Evolutionary conservation across 2,797 vertebrate genomes (phyloP), one percentile per base, ranked within the genome.

Genomic region (Babyrousa celebensis): DNA sequence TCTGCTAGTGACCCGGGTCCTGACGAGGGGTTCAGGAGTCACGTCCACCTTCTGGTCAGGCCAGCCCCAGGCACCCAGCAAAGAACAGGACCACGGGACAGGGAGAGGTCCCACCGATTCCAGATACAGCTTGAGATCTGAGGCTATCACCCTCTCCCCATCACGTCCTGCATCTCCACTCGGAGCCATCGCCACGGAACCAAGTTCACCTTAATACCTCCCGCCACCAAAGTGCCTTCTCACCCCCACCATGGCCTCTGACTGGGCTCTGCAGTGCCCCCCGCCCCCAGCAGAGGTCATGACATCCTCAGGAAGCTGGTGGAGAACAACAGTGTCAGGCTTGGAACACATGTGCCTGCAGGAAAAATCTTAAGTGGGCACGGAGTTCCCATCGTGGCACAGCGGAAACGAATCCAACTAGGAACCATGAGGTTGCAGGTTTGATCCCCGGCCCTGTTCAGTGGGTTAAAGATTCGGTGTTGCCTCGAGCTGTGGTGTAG

Each of bases 51-150:
- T 16, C 43, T 11, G 11, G 27, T 67, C 6, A n/a, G 52, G 11
- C 40, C 2, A n/a, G 60, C 56, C 15, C 15, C 0, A 8, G 9
- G 16, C 32, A 63, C 72, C 29, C 3, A 0, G 52, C 25, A 12
- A 23, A 82, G 80, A 80, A 21, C 4, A 29, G 18, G 1, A 5
- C 27, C 12, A 63, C 62, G 16, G 40, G 21, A 65, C 0, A 0
- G 65, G 62, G 63, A 86, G 32, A 75, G 56, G 36, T 18, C 74
- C 60, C 1, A 12, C 36, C 23, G 58, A 62, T 29, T 89, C 75
- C 54, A 40, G 29, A 32, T 72, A 71, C 56, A 75, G 20, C 8
- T 2, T 40, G 60, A 40, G 54, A 71, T 74, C 10, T 15, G 67
- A 88, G 63, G 12, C 18, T 4, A 1, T 21, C 40, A 18, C 4